phyloP scores from a whole-genome alignment of 2,888 invertebrate species.

The Orthosia gracilis region DNA sequence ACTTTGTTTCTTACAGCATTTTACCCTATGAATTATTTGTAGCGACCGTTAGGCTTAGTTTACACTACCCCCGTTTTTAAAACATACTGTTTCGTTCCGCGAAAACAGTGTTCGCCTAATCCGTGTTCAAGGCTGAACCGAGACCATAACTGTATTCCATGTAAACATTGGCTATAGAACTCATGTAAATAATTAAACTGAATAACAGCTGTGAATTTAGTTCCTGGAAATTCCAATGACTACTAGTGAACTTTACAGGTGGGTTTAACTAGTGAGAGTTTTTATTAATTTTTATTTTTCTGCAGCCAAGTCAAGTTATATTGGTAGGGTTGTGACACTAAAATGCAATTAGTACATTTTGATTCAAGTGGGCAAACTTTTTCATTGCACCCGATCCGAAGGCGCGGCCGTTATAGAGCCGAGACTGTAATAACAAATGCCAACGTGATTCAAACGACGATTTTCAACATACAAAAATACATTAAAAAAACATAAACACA shows the following conservation, averaged over 20 bases:
- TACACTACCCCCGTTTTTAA: constrained; percentile 10
- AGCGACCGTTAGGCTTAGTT: constrained; percentile 24
- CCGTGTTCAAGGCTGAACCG: neutral
- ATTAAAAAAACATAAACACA: too few relatives aligned
- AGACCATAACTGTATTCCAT: constrained; percentile 4
- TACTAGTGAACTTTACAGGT: neutral
- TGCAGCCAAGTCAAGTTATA: neutral
- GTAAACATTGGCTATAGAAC: constrained; percentile 1
- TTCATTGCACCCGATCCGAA: too few relatives aligned
- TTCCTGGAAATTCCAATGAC: neutral
- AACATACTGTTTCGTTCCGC: neutral
- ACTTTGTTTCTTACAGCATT: constrained; percentile 41
- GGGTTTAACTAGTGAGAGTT: neutral
- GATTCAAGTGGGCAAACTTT: too few relatives aligned
- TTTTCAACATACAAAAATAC: too few relatives aligned
- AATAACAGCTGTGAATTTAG: neutral
- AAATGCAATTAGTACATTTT: too few relatives aligned
- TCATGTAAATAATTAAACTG: constrained; percentile 4
- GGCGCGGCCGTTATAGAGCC: too few relatives aligned
- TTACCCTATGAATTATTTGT: constrained; percentile 51
- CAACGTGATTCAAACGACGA: too few relatives aligned
- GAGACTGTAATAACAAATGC: too few relatives aligned
- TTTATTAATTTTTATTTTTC: neutral
- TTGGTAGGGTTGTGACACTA: too few relatives aligned
- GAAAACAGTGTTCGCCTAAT: constrained; percentile 5